Conservation (phyloP, 2,113 vertebrate genomes). For the Benthochromis sp. region DNA sequence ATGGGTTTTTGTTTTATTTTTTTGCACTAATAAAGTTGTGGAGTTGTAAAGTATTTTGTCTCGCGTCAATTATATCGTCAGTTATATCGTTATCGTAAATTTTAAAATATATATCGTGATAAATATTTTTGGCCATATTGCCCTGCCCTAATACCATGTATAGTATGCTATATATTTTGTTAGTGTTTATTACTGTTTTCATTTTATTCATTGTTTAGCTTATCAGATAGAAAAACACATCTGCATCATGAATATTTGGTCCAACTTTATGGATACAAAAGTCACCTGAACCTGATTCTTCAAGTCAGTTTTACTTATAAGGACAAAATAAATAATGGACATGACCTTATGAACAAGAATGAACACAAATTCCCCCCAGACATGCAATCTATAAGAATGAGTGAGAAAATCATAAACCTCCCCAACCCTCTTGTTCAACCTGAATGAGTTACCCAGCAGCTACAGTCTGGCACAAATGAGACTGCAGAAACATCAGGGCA, state of each 20-base stretch:
- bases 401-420: background rate
- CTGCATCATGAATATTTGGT: background rate
- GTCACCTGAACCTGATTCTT: background rate
- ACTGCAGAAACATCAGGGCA: background rate
- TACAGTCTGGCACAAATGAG: background rate
- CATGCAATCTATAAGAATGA: background rate
- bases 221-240: background rate
- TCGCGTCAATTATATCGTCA: accelerated
- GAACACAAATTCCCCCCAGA: background rate
- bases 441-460: background rate
- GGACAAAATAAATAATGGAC: background rate
- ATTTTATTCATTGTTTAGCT: background rate
- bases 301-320: background rate
- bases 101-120: background rate
- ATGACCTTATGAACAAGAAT: background rate
- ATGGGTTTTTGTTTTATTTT: background rate
- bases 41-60: background rate
- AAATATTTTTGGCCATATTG: background rate
- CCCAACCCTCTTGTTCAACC: accelerated
- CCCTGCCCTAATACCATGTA: background rate
- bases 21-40: background rate
- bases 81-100: background rate
- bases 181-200: background rate
- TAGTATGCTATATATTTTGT: background rate
- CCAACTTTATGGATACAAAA: background rate